These are phyloP conservation scores for Delichon dasypus DNA, from an alignment of 2,797 vertebrate genomes.

Conservation along the genomic window DNA sequence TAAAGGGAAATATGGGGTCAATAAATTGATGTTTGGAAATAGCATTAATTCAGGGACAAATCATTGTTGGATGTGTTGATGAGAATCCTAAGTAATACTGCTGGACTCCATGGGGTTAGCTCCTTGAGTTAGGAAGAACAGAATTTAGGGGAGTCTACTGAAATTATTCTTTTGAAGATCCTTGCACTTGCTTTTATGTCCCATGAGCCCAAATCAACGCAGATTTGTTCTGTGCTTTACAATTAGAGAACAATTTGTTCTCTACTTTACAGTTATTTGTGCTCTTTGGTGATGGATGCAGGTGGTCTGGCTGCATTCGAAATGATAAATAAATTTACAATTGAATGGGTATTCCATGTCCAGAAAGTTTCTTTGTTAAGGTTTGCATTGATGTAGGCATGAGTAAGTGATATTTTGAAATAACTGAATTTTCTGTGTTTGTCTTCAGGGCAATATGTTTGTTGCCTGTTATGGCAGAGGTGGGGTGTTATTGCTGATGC, in stretches of 20 bases:
- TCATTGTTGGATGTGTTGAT: background rate
- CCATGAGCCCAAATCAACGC: accelerated
- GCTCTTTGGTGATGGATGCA: background rate
- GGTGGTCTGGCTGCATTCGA: background rate
- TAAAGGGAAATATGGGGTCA: background rate
- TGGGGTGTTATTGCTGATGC: background rate
- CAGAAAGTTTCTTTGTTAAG: background rate
- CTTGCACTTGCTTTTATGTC: background rate
- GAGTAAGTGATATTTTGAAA: background rate
- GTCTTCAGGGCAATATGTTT: background rate
- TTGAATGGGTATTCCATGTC: background rate
- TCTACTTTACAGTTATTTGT: background rate
- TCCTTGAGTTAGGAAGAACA: background rate
- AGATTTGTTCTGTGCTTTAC: background rate
- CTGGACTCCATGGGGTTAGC: background rate
- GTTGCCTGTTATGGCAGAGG: background rate
- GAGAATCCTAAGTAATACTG: background rate
- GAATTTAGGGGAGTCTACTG: background rate
- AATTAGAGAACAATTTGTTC: background rate
- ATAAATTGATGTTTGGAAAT: background rate
- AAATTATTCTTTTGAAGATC: background rate
- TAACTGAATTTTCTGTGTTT: background rate
- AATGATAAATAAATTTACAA: background rate
- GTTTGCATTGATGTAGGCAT: background rate
- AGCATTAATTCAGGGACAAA: background rate